Percentiles rank a stretch among this genome's conserved stretches.
These are phyloP conservation scores for Drosophila neonasuta DNA, from an alignment of 2,888 invertebrate species.

Conservation along the genomic window DNA sequence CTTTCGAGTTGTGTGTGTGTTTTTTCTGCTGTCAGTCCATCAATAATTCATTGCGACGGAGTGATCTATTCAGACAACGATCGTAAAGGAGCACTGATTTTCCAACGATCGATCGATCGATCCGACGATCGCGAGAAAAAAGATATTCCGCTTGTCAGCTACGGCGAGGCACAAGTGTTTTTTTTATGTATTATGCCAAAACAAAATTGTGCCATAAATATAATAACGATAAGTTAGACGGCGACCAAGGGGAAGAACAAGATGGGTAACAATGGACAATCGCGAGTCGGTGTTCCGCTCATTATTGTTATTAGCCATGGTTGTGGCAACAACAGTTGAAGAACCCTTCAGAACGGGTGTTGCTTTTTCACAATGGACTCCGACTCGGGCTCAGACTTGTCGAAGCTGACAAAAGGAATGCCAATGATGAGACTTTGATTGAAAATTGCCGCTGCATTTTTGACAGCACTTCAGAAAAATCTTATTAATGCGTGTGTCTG, in stretches of 20 bases:
- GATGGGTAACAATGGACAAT: conserved; percentile 36
- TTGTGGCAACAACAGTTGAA: conserved; percentile 41
- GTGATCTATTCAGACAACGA: conserved; percentile 67
- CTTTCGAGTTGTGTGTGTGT: conserved; percentile 17
- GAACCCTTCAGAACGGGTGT: conserved; percentile 72
- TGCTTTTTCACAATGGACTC: conserved; percentile 65
- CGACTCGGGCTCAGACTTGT: conserved; percentile 1
- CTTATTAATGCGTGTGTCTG: conserved; percentile 68
- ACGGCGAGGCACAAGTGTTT: conserved; percentile 64
- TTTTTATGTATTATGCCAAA: conserved; percentile 55
- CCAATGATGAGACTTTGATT: conserved; percentile 68
- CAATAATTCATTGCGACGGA: conserved; percentile 72
- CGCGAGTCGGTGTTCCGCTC: conserved; percentile 61
- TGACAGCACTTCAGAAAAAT: conserved; percentile 66
- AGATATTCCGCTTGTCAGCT: conserved; percentile 75
- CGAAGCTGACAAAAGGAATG: conserved; percentile 54
- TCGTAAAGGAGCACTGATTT: conserved; percentile 30
- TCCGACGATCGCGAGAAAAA: conserved; percentile 68
- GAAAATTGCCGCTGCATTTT: conserved; percentile 79
- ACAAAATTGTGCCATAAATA: conserved; percentile 74
- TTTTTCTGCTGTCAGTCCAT: conserved; percentile 50
- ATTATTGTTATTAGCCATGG: conserved; percentile 51
- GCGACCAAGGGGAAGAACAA: neutral
- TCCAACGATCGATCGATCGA: conserved; percentile 33
- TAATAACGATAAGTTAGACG: conserved; percentile 63